Conservation (phyloP, 2,888 invertebrate genomes). For the Agonopterix subpropinquella region DNA sequence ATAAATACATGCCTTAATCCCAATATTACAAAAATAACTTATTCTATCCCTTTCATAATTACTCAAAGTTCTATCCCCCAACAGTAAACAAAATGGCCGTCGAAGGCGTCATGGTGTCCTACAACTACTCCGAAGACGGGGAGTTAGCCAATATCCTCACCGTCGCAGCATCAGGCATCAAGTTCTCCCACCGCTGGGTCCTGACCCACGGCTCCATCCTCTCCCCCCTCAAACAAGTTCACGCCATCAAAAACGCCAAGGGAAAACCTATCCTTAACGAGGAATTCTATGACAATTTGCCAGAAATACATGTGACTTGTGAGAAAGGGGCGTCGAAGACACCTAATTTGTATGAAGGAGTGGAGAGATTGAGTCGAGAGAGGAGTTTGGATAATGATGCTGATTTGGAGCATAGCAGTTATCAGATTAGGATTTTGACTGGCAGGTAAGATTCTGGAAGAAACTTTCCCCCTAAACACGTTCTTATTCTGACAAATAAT, state of each 20-base stretch:
- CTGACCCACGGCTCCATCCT: slow-evolving; percentile 71
- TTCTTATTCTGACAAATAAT: too few relatives aligned
- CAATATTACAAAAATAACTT: not conserved
- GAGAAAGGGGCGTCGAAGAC: slow-evolving; percentile 39
- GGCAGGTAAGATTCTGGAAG: slow-evolving; percentile 47
- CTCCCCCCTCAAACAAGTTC: slow-evolving; percentile 57
- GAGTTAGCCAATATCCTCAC: slow-evolving; percentile 65
- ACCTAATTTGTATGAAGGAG: slow-evolving; percentile 38
- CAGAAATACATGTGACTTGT: slow-evolving; percentile 64
- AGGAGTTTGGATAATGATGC: slow-evolving; percentile 33
- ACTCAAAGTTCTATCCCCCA: too few relatives aligned
- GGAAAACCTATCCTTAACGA: slow-evolving; percentile 59
- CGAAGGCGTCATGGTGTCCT: slow-evolving; percentile 68
- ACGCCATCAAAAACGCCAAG: slow-evolving; percentile 46
- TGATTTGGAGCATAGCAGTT: slow-evolving; percentile 58
- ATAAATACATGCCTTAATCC: too few relatives aligned
- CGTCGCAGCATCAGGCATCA: slow-evolving; percentile 69
- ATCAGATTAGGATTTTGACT: slow-evolving; percentile 55
- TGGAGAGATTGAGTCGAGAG: slow-evolving; percentile 51
- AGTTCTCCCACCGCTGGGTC: slow-evolving; percentile 69
- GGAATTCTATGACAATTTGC: slow-evolving; percentile 57
- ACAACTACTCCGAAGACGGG: slow-evolving; percentile 56
- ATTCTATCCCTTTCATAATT: too few relatives aligned
- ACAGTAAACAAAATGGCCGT: slow-evolving; percentile 42
- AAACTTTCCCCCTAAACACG: too few relatives aligned